phyloP scores from a whole-genome alignment of 2,888 invertebrate genomes.

The Sinodicranocentrus sp. region DNA sequence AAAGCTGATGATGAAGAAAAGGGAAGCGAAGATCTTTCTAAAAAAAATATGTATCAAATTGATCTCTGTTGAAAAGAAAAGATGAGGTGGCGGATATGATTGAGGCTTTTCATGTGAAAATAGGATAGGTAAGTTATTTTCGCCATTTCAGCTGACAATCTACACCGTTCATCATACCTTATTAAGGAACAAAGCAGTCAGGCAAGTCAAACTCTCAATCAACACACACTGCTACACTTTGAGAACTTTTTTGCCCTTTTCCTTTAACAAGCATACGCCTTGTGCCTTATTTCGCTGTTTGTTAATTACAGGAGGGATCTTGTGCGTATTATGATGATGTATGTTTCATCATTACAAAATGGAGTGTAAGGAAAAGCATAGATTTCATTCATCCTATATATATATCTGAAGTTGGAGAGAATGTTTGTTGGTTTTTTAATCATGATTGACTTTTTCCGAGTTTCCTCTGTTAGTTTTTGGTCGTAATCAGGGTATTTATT shows the following conservation, averaged over 20 bases:
- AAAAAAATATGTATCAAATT: too few relatives aligned
- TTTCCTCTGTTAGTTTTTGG: constrained; percentile 48
- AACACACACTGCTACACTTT: background rate
- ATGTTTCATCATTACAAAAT: constrained; percentile 52
- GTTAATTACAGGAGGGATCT: constrained; percentile 54
- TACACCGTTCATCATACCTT: constrained; percentile 45
- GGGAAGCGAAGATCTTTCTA: too few relatives aligned
- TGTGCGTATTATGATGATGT: constrained; percentile 39
- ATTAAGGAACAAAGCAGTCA: constrained; percentile 46
- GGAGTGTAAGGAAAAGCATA: constrained; percentile 18
- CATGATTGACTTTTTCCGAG: constrained; percentile 63
- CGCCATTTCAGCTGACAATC: constrained; percentile 57
- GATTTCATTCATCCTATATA: constrained; percentile 52
- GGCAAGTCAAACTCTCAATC: background rate
- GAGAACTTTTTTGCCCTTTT: background rate
- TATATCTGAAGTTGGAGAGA: background rate
- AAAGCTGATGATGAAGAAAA: too few relatives aligned
- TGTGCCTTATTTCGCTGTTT: background rate
- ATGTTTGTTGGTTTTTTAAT: constrained; percentile 61
- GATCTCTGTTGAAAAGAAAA: background rate
- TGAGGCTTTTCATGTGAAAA: constrained; percentile 7
- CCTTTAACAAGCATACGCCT: background rate
- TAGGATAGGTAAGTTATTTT: constrained; percentile 59
- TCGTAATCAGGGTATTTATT: constrained; percentile 63
- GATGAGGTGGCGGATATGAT: constrained; percentile 3